Conservation (phyloP, 2,113 vertebrate genomes). For the Brachypteracias leptosomus region DNA sequence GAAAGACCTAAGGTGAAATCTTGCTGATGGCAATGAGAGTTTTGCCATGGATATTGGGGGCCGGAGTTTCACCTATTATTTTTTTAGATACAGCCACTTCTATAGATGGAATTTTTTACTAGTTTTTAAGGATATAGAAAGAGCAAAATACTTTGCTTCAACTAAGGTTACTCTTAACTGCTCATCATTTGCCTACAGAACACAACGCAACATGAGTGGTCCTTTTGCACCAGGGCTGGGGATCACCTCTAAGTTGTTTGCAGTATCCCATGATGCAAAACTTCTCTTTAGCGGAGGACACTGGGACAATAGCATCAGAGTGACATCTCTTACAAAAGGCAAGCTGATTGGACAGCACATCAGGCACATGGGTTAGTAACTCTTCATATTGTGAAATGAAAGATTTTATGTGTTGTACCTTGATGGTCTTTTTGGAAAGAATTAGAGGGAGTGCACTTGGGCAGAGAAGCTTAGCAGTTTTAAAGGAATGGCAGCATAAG, state of each 20-base stretch:
- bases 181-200: slow-evolving; percentile 73
- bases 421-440: not conserved
- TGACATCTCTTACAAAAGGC: slow-evolving; percentile 90
- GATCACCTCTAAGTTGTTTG: slow-evolving; percentile 85
- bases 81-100: not conserved
- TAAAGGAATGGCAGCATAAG: not conserved
- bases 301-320: slow-evolving; percentile 96
- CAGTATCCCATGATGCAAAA: slow-evolving; percentile 95
- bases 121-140: not conserved
- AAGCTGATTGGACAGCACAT: slow-evolving; percentile 90
- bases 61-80: not conserved
- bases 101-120: not conserved
- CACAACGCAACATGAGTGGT: slow-evolving; percentile 86
- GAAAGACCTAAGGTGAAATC: not conserved
- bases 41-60: not conserved
- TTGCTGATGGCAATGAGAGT: not conserved
- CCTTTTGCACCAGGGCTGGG: slow-evolving; percentile 91
- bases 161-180: slow-evolving; percentile 1
- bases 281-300: slow-evolving; percentile 95
- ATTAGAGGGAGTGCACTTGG: not conserved
- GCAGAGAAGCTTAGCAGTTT: not conserved
- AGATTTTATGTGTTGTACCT: not conserved
- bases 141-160: not conserved
- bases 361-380: slow-evolving; percentile 90
- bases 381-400: not conserved